phyloP scores from a whole-genome alignment of 53 echinoderm and acorn worm genomes.

The Mesocentrotus franciscanus region DNA sequence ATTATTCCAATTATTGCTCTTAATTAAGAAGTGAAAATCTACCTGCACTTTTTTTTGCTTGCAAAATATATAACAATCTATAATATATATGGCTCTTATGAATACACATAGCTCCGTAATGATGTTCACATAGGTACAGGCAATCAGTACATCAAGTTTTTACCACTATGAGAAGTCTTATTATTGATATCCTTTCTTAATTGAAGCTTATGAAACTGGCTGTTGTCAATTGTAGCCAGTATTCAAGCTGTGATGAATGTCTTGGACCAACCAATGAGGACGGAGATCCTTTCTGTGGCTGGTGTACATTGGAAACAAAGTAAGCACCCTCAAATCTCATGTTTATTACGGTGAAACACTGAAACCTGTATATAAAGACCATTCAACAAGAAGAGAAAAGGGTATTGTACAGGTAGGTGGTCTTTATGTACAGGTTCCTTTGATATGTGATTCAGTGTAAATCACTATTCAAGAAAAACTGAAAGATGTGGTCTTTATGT shows the following conservation, averaged over 20 bases:
- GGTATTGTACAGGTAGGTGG: too few relatives aligned
- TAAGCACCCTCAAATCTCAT: neutral
- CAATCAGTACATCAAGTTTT: neutral
- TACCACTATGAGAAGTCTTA: too few relatives aligned
- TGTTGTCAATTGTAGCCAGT: constrained; percentile 52
- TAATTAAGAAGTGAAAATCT: too few relatives aligned
- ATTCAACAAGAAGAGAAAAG: too few relatives aligned
- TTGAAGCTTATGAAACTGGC: constrained; percentile 30
- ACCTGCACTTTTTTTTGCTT: too few relatives aligned
- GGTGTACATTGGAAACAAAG: constrained; percentile 61
- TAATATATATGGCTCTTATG: neutral
- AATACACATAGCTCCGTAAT: neutral
- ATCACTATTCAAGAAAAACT: too few relatives aligned
- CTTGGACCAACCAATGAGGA: neutral
- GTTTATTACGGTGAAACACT: neutral
- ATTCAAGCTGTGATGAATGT: constrained; percentile 59
- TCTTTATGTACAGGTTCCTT: too few relatives aligned
- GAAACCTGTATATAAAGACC: too few relatives aligned
- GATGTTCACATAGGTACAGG: neutral
- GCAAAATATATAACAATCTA: too few relatives aligned
- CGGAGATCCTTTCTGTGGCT: constrained; percentile 63
- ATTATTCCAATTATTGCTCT: too few relatives aligned
- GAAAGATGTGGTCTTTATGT: too few relatives aligned
- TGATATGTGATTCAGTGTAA: too few relatives aligned
- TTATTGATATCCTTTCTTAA: neutral